Evolutionary conservation across 1,140 invertebrate genomes (phyloP).

Genomic region (Bemisia tabaci): DNA sequence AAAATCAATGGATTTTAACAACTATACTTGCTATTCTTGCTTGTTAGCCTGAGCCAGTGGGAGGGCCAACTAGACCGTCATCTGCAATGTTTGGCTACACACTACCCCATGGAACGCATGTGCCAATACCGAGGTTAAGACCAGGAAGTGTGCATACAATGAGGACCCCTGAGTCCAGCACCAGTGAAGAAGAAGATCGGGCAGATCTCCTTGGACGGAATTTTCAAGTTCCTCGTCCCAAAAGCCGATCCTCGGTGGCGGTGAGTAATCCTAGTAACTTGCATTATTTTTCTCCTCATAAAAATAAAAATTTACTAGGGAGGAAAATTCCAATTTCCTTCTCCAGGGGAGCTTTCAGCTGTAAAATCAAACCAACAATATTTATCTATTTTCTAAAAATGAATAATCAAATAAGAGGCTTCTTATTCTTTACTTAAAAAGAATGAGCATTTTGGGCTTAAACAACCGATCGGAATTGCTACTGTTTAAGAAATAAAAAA

Average conservation of each 20-base stretch:
- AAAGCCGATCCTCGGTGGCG: conserved; percentile 56
- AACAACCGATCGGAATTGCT: too few species aligned
- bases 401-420: too few species aligned
- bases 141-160: conserved; percentile 27
- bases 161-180: conserved; percentile 40
- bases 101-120: conserved; percentile 33
- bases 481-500: too few species aligned
- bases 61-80: conserved; percentile 54
- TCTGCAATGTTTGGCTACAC: conserved; percentile 64
- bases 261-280: conserved; percentile 33
- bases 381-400: too few species aligned
- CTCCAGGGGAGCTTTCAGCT: too few species aligned
- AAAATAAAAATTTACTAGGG: background rate
- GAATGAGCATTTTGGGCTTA: too few species aligned
- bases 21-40: too few species aligned
- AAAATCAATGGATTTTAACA: too few species aligned
- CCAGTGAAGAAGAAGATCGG: conserved; percentile 51
- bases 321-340: background rate
- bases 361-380: too few species aligned
- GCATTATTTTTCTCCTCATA: background rate
- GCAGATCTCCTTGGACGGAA: conserved; percentile 52
- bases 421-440: too few species aligned
- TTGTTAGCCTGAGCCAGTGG: conserved; percentile 50
- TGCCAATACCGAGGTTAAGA: conserved; percentile 48
- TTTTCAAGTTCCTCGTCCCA: conserved; percentile 59